Evolutionary conservation across 2,888 invertebrate species (phyloP).

Genomic region (Elmis aenea): DNA sequence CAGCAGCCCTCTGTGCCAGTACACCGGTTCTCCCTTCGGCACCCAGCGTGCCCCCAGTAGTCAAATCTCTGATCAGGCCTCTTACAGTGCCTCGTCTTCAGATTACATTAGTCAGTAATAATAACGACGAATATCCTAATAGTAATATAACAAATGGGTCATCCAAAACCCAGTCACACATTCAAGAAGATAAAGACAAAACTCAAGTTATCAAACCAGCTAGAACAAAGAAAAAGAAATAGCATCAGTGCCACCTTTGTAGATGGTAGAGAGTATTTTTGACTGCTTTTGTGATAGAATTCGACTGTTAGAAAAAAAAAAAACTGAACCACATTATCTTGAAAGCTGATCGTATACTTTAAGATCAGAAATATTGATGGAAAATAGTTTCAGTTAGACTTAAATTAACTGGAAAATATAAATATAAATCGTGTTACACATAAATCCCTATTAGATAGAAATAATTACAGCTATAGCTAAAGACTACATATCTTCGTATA

Average conservation of each 20-base stretch:
- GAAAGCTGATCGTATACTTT: too few relatives aligned
- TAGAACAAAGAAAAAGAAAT: slow-evolving; percentile 49
- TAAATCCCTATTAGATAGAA: too few relatives aligned
- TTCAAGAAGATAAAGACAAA: slow-evolving; percentile 28
- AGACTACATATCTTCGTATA: too few relatives aligned
- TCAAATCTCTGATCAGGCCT: slow-evolving; percentile 54
- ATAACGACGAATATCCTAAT: slow-evolving; percentile 31
- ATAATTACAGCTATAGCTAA: too few relatives aligned
- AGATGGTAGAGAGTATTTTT: slow-evolving; percentile 26
- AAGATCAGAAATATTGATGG: too few relatives aligned
- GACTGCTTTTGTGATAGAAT: slow-evolving; percentile 17
- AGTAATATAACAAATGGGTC: slow-evolving; percentile 21
- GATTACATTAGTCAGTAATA: slow-evolving; percentile 44
- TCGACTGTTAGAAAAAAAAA: too few relatives aligned
- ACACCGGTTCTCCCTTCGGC: slow-evolving; percentile 55
- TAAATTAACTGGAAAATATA: too few relatives aligned
- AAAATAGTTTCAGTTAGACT: too few relatives aligned
- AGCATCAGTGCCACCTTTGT: slow-evolving; percentile 37
- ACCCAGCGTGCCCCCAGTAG: slow-evolving; percentile 50
- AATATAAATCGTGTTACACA: too few relatives aligned
- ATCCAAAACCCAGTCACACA: slow-evolving; percentile 18
- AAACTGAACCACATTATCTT: too few relatives aligned
- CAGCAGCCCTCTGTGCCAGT: slow-evolving; percentile 57
- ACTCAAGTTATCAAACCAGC: slow-evolving; percentile 41
- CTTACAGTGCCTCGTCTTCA: slow-evolving; percentile 54